A percentile compares a stretch with the other conserved stretches of the same genome.
These are phyloP conservation scores for Platycheirus albimanus DNA, from an alignment of 2,888 invertebrate genomes.

Conservation along the genomic window DNA sequence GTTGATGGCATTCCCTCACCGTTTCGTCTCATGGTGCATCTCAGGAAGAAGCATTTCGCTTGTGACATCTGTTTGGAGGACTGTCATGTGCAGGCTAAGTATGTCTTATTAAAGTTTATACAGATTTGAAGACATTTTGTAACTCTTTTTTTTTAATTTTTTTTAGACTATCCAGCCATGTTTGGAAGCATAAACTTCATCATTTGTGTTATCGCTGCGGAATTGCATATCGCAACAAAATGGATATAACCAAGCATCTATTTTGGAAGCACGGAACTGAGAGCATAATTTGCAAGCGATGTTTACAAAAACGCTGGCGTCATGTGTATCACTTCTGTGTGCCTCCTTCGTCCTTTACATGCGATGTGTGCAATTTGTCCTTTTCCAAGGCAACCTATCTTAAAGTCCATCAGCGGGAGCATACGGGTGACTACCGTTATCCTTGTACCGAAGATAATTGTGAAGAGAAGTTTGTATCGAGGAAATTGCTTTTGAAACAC, in stretches of 20 bases:
- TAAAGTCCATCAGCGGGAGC: constrained; percentile 92
- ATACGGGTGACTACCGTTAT: constrained; percentile 88
- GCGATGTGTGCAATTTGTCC: constrained; percentile 91
- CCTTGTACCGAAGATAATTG: constrained; percentile 88
- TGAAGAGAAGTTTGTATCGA: constrained; percentile 90
- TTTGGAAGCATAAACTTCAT: constrained; percentile 95
- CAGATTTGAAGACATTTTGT: neutral
- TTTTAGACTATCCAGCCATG: constrained; percentile 90
- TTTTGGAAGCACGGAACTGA: constrained; percentile 97
- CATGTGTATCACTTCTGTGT: constrained; percentile 95
- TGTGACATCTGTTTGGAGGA: constrained; percentile 94
- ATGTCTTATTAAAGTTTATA: constrained; percentile 18
- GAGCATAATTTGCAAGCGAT: constrained; percentile 92
- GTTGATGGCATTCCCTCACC: constrained; percentile 91
- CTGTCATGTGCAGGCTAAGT: constrained; percentile 87
- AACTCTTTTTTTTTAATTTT: too few relatives aligned
- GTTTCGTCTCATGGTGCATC: constrained; percentile 93
- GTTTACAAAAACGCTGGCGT: constrained; percentile 95
- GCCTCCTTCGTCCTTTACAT: constrained; percentile 89
- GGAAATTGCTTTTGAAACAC: constrained; percentile 90
- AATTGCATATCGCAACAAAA: constrained; percentile 93
- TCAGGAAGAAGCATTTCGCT: constrained; percentile 91
- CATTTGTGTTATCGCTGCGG: constrained; percentile 94
- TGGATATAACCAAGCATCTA: constrained; percentile 93
- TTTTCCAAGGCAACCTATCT: constrained; percentile 90